Evolutionary conservation across 2,888 invertebrate genomes (phyloP), one percentile per base, ranked within the genome.

Genomic region (Drosophila pseudotakahashii): DNA sequence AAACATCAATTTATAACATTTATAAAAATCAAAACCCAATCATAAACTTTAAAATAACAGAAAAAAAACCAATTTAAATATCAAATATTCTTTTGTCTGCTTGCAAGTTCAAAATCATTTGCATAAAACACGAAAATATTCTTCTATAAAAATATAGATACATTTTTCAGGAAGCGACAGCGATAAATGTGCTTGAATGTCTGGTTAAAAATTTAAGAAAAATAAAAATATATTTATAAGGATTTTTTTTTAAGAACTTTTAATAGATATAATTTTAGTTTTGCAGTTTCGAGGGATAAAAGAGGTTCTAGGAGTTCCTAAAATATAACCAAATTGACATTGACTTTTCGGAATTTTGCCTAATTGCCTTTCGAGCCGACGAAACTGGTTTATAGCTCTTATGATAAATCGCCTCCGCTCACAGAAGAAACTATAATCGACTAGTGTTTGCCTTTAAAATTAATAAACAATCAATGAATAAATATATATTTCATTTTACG

Each of bases 51-150:
- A 36, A 34, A 30, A 32, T 41, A 60, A 42, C 7, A 32, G 60
- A 44, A 52, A 37, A 44, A n/a, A 16, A 16, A 39, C 36, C 32
- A 44, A 70, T 76, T 62, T 64, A 45, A 66, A 64, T 69, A 55
- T 45, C 39, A 67, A 54, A 71, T 58, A 75, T 80, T 82, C 67
- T 70, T 71, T 81, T 82, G 85, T 80, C 45, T 75, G 76, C 60
- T 41, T 13, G 19, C 26, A 37, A 32, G 10, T 16, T 10, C 5
- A 10, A 10, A 6, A 9, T 11, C 41, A 70, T 73, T 73, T 52
- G 47, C 73, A 73, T 73, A 67, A 34, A 52, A 53, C 39, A 39
- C 53, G 36, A 26, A 45, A 45, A 32, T 44, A 42, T 58, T 68
- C 16, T 50, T 39, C 7, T 16, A 42, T 32, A 58, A 36, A 68